These are phyloP conservation scores for Indicator indicator DNA, from an alignment of 2,113 vertebrate species.

Conservation along the genomic window DNA sequence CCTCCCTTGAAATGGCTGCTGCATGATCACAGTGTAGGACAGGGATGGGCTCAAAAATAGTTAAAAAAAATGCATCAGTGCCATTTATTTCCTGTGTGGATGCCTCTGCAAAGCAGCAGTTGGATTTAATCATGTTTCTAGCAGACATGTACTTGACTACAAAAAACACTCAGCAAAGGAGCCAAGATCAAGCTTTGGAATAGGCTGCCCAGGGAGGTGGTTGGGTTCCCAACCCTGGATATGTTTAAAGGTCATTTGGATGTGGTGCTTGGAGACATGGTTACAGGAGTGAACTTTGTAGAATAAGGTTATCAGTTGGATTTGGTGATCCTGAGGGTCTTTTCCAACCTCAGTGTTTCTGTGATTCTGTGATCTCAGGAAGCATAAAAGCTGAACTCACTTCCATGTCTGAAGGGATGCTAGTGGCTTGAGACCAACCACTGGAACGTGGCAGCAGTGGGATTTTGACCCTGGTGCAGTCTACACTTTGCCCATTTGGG, in stretches of 20 bases:
- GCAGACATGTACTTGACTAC: neutral
- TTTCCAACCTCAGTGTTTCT: no score
- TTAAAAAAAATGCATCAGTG: neutral
- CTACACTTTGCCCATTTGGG: neutral
- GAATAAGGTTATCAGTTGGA: no score
- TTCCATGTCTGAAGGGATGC: neutral
- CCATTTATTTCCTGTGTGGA: neutral
- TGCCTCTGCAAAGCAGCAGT: neutral
- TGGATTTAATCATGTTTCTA: neutral
- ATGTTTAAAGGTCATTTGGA: no score
- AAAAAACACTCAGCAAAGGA: neutral
- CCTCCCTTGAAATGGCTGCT: neutral
- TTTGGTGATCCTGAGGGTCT: no score
- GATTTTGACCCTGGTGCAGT: neutral
- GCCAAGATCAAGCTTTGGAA: neutral
- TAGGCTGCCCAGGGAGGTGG: no score
- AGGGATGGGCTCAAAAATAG: neutral
- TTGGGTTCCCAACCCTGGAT: no score
- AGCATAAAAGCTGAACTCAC: neutral
- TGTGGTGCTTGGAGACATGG: no score
- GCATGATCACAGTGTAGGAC: neutral
- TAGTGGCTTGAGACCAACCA: neutral
- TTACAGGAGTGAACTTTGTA: no score
- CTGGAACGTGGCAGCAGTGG: neutral
- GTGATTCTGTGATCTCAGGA: neutral